Base-by-base conservation (phyloP, 64 coral and sea anemone species). In the Montipora sp. region DNA sequence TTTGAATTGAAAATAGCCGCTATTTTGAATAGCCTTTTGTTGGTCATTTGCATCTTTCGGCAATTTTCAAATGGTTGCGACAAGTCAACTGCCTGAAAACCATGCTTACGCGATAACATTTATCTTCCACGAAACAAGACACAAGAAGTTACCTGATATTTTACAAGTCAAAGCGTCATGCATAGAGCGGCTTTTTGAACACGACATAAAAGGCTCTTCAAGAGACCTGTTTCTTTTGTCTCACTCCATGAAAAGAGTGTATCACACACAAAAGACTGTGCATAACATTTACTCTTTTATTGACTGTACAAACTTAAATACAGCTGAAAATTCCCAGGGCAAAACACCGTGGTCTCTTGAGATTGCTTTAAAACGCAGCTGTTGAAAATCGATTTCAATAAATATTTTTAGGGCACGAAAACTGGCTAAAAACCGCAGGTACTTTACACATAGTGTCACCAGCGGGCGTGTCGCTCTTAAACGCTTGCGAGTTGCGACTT, bases 261-360 rank as follows among this genome's bases (percentile, higher is more conserved):
- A 85, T 85, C 47, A 85, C 61, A 85, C 82, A 85, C 53, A 57
- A 57, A 85, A 72, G 65, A 70, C 45, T 85, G 65, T 45, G 82
- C 82, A 85, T 65, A 85, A 85, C 65, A 85, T 85, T 69, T 85
- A 85, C 59, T 71, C 46, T 85, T 85, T 85, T 71, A 71, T 84
- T 85, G 82, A 85, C 82, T 85, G 63, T 85, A 70, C 65, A 85
- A 85, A 85, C 60, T 85, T 85, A 85, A 85, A 85, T 72, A 85
- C 82, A 85, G 82, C 82, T 85, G 82, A 85, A 85, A 85, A 85
- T 85, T 85, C 82, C 82, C 82, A 85, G 44, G 65, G 61, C 27
- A 70, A 72, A 85, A 51, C 82, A 85, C 49, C 82, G 18, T 19
- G 82, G 82, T 43, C 82, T 72, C 82, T 50, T 49, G 82, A 85